A percentile compares a stretch with the other conserved stretches of the same genome.
These are phyloP conservation scores for Cephus pulcher DNA, from an alignment of 2,888 invertebrate species.

Conservation along the genomic window DNA sequence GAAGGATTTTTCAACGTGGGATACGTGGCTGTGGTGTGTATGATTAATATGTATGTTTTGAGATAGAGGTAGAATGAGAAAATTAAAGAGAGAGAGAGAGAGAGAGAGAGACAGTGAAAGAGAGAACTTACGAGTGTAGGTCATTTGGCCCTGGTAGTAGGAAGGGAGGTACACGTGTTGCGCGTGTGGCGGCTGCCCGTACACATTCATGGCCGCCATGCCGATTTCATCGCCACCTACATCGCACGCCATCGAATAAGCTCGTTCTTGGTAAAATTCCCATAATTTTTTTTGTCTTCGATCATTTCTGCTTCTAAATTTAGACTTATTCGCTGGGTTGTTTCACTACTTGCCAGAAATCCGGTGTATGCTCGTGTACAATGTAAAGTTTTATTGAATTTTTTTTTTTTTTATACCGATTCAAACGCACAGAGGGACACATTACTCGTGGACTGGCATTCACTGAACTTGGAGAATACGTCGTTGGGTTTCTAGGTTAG, in stretches of 20 bases:
- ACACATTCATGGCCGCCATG: constrained; percentile 71
- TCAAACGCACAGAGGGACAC: too few species aligned
- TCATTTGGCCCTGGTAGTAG: constrained; percentile 84
- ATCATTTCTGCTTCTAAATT: constrained; percentile 31
- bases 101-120: constrained; percentile 36
- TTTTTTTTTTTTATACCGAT: too few species aligned
- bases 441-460: neutral
- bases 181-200: constrained; percentile 80
- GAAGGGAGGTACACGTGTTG: constrained; percentile 86
- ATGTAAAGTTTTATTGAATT: too few species aligned
- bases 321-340: constrained; percentile 53
- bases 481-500: neutral
- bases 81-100: constrained; percentile 20
- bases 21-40: neutral
- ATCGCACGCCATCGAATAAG: constrained; percentile 46
- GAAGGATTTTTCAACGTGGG: constrained; percentile 6
- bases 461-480: neutral
- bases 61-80: constrained; percentile 28
- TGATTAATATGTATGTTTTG: constrained; percentile 31
- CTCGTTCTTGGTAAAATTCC: constrained; percentile 44
- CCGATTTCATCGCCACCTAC: constrained; percentile 66
- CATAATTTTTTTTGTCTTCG: constrained; percentile 37
- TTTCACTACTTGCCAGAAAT: constrained; percentile 22
- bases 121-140: constrained; percentile 81
- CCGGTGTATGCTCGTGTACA: too few species aligned